Percentiles rank a stretch among this genome's conserved stretches.
Conservation (phyloP, 2,113 vertebrate species). For the Gopherus flavomarginatus region DNA sequence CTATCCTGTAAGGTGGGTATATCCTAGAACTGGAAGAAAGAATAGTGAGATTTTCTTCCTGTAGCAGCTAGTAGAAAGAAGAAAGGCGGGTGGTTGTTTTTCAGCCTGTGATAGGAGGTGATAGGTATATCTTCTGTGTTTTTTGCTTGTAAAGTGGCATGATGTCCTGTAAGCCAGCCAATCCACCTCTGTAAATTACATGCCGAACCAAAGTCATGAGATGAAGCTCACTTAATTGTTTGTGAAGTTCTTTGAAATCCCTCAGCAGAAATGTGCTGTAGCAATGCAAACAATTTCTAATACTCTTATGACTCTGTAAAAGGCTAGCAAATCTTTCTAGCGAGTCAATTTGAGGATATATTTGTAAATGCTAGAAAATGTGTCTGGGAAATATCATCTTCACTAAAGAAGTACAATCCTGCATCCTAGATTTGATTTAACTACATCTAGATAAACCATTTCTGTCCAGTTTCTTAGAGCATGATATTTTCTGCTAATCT, state of each 20-base stretch:
- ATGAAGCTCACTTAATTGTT: background rate
- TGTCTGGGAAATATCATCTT: background rate
- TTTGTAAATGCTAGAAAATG: background rate
- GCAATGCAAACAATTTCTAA: background rate
- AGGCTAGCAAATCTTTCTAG: background rate
- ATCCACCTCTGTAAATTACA: background rate
- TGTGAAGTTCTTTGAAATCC: background rate
- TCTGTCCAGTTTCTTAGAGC: background rate
- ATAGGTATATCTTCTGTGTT: background rate
- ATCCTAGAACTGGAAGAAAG: background rate
- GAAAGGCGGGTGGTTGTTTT: background rate
- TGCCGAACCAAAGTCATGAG: background rate
- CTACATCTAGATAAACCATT: background rate
- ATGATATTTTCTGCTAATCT: conserved; percentile 28
- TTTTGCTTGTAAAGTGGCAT: background rate
- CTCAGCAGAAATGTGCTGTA: background rate
- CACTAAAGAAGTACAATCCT: background rate
- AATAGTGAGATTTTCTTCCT: background rate
- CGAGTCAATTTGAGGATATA: background rate
- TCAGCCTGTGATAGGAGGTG: background rate
- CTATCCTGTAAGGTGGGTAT: background rate
- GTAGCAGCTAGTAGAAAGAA: background rate
- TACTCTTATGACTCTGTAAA: background rate
- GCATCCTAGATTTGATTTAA: background rate
- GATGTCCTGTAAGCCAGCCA: background rate